Conservation (phyloP, 2,113 vertebrate genomes). For the Rhegmatorhina hoffmannsi region DNA sequence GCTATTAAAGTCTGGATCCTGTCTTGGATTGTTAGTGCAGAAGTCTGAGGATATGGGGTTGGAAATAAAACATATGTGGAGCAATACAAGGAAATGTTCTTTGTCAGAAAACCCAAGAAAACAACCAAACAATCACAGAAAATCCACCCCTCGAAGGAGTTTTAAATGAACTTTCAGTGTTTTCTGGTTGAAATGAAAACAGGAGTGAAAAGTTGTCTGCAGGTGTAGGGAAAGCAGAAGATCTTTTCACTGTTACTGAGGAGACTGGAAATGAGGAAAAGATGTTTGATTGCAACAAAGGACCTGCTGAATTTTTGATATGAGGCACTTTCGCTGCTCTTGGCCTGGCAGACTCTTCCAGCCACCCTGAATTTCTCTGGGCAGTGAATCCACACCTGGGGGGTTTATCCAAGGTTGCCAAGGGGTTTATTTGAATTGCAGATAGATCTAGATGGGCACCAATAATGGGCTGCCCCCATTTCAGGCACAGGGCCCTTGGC, state of each 20-base stretch:
- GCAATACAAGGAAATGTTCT: not conserved
- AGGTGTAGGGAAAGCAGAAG: not conserved
- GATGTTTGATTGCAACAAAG: not conserved
- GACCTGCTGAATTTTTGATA: not conserved
- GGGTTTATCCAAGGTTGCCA: not conserved
- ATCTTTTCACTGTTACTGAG: not conserved
- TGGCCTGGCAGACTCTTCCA: not conserved
- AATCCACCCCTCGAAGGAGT: fast-evolving
- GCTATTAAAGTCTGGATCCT: not conserved
- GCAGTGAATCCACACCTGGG: not conserved
- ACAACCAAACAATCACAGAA: not conserved
- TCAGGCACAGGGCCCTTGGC: too few relatives aligned
- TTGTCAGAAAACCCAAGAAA: not conserved
- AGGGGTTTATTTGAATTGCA: not conserved
- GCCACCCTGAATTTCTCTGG: not conserved
- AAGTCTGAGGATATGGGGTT: not conserved
- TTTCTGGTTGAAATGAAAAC: not conserved
- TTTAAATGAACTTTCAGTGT: not conserved
- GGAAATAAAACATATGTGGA: not conserved
- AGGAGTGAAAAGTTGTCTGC: not conserved
- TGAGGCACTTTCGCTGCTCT: not conserved
- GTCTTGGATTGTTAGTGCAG: not conserved
- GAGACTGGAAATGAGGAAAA: not conserved
- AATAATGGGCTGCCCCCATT: too few relatives aligned
- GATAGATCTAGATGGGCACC: not conserved